Percentiles rank a stretch among this genome's conserved stretches.
Conservation (phyloP, 2,888 invertebrate genomes). For the Piscicola geometra region DNA sequence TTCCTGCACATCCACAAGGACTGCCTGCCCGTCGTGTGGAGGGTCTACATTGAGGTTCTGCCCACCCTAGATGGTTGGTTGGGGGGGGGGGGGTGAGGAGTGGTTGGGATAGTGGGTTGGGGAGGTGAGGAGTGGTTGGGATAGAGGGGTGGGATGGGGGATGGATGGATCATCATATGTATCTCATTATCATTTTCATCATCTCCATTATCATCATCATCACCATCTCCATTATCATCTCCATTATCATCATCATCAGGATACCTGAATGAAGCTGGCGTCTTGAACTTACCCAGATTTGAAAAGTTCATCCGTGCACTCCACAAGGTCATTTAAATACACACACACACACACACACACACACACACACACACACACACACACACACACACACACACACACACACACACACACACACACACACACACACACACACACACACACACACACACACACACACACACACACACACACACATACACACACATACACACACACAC, state of each 20-base stretch:
- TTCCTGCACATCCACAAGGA: conserved; percentile 87
- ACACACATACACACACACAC: conserved; percentile 48
- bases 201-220: neutral
- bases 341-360: conserved; percentile 48
- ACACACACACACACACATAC: conserved; percentile 48
- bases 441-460: conserved; percentile 49
- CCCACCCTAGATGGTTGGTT: conserved; percentile 73
- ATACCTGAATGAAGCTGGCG: conserved; percentile 86
- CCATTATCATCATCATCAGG: conserved; percentile 60
- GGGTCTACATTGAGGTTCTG: conserved; percentile 78
- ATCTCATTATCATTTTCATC: neutral
- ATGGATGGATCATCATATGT: neutral
- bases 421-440: conserved; percentile 47
- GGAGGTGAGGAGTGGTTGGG: no score
- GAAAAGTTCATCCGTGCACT: conserved; percentile 65
- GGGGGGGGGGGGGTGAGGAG: no score
- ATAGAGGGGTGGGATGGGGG: neutral
- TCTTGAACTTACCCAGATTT: conserved; percentile 74
- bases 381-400: conserved; percentile 49
- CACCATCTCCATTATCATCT: neutral
- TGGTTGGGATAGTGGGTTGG: no score
- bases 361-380: conserved; percentile 47
- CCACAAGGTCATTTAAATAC: conserved; percentile 46
- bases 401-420: conserved; percentile 48
- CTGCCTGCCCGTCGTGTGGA: conserved; percentile 79